phyloP scores from a whole-genome alignment of 1,140 invertebrate genomes.

The Conus betulinus region DNA sequence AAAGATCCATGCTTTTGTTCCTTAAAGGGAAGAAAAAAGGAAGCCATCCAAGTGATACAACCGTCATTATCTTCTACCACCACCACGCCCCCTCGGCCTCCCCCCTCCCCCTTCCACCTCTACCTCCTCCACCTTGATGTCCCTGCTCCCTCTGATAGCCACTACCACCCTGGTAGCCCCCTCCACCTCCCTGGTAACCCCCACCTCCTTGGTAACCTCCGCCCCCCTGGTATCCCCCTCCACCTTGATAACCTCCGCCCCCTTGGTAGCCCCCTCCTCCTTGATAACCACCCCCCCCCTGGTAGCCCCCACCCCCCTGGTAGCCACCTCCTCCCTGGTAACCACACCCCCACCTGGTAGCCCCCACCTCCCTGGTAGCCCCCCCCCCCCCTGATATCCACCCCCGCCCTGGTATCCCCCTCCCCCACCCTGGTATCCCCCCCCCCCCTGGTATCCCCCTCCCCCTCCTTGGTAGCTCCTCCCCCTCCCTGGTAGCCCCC shows the following conservation, averaged over 20 bases:
- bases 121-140: no score
- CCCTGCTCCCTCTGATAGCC: no score
- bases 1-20: no score
- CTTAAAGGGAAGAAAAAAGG: no score
- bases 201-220: constrained; percentile 21
- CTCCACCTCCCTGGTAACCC: constrained; percentile 31
- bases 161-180: constrained; percentile 16
- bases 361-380: constrained; percentile 29
- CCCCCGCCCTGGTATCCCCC: constrained; percentile 41
- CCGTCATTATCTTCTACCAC: no score
- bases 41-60: no score
- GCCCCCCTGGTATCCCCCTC: constrained; percentile 3
- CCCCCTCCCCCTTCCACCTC: no score
- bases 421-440: constrained; percentile 45
- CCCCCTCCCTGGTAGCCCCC: constrained; percentile 42
- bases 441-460: constrained; percentile 61
- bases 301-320: constrained; percentile 54
- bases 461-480: constrained; percentile 64
- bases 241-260: constrained; percentile 35
- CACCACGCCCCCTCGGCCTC: no score
- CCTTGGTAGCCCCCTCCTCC: constrained; percentile 43
- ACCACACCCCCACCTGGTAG: constrained; percentile 36
- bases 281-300: constrained; percentile 39
- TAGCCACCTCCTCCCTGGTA: constrained; percentile 30
- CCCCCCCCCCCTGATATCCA: background rate